These are phyloP conservation scores for Drosophila prosaltans DNA, from an alignment of 1,140 invertebrate genomes.

Conservation along the genomic window DNA sequence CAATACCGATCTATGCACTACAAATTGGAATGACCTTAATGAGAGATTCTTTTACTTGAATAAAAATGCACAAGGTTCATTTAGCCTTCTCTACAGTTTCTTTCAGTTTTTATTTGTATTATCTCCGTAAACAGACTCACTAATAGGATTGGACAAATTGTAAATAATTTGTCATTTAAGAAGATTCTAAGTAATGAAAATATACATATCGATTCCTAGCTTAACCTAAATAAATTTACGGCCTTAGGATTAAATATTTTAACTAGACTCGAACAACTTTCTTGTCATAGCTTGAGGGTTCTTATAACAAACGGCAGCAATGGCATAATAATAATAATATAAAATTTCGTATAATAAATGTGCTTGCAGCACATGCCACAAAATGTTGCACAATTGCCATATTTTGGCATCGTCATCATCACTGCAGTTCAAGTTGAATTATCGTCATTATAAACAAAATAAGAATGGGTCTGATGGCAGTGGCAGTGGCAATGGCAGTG, in stretches of 20 bases:
- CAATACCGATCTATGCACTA: too few species aligned
- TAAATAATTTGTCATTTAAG: too few species aligned
- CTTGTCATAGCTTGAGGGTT: not conserved
- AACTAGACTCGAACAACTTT: not conserved
- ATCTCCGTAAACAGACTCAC: too few species aligned
- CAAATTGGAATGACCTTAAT: too few species aligned
- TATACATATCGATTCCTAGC: too few species aligned
- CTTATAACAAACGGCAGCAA: not conserved
- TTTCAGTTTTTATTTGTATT: too few species aligned
- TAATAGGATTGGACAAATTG: too few species aligned
- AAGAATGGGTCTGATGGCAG: constrained; percentile 11
- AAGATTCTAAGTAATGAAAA: too few species aligned
- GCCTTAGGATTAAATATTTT: not conserved
- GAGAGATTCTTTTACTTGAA: too few species aligned
- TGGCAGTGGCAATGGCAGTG: not conserved
- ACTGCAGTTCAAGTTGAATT: constrained; percentile 33
- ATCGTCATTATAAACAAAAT: constrained; percentile 55
- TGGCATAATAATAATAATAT: constrained; percentile 3
- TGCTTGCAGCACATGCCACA: constrained; percentile 28
- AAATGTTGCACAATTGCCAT: constrained; percentile 2
- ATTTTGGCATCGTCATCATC: constrained; percentile 46
- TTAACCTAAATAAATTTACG: too few species aligned
- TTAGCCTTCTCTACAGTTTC: too few species aligned
- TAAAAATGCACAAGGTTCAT: too few species aligned
- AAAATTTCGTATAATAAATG: constrained; percentile 2